Evolutionary conservation across 2,888 invertebrate species (phyloP).

Genomic region (Formica aserva): DNA sequence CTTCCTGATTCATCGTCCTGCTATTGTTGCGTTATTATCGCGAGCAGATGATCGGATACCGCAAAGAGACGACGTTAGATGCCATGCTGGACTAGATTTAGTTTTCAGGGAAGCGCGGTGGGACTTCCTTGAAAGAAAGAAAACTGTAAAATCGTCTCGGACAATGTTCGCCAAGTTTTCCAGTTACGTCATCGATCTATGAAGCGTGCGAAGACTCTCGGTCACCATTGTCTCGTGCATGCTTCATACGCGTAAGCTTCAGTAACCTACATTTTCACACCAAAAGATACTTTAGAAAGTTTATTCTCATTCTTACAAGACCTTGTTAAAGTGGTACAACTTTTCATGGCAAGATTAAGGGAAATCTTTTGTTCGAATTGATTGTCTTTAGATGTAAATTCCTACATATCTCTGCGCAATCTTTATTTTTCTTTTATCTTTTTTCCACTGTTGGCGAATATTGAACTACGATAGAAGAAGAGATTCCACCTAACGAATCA

Average conservation of each 20-base stretch:
- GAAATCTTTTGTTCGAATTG: not conserved
- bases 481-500: conserved; percentile 35
- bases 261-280: not conserved
- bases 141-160: conserved; percentile 26
- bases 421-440: not conserved
- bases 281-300: not conserved
- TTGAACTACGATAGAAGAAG: not conserved
- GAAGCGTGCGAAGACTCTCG: conserved; percentile 41
- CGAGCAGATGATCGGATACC: conserved; percentile 40
- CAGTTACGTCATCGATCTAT: conserved; percentile 37
- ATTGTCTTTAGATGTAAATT: not conserved
- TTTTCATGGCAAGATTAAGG: not conserved
- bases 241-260: not conserved
- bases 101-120: conserved; percentile 48
- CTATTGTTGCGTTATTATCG: conserved; percentile 44
- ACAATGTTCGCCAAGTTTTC: conserved; percentile 50
- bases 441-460: conserved; percentile 11
- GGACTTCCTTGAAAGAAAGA: conserved; percentile 43
- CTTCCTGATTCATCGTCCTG: conserved; percentile 48
- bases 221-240: conserved; percentile 14
- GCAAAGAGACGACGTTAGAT: conserved; percentile 41
- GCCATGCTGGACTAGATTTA: conserved; percentile 50
- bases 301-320: not conserved
- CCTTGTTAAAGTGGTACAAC: not conserved
- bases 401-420: not conserved